phyloP scores from a whole-genome alignment of 1,140 invertebrate genomes.

The Bombus consobrinus region DNA sequence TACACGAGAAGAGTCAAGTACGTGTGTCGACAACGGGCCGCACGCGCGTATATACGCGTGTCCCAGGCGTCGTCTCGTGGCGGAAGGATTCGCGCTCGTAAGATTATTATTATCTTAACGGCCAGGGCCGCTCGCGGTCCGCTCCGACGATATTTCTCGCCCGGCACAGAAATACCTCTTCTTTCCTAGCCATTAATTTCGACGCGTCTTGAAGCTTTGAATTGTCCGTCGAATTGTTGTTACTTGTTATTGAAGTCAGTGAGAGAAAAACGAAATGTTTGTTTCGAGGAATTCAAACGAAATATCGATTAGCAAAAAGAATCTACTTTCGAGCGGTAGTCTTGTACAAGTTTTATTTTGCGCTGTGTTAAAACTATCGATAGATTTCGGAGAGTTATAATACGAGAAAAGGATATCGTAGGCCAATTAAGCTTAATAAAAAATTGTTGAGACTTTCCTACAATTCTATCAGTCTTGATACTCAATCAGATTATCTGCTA shows the following conservation, averaged over 20 bases:
- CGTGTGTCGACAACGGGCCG: constrained; percentile 58
- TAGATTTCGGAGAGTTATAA: too few relatives aligned
- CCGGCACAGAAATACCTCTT: constrained; percentile 43
- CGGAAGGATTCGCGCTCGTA: constrained; percentile 45
- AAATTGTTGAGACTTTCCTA: too few relatives aligned
- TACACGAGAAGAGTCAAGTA: constrained; percentile 61
- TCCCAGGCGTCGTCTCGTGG: constrained; percentile 28
- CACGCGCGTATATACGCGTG: constrained; percentile 47
- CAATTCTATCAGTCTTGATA: too few relatives aligned
- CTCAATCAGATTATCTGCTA: too few relatives aligned
- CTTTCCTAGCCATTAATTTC: constrained; percentile 31
- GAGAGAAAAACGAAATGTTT: too few relatives aligned
- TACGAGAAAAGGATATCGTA: too few relatives aligned
- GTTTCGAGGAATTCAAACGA: neutral
- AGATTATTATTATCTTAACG: constrained; percentile 72
- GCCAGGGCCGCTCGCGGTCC: constrained; percentile 28
- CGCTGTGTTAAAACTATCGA: too few relatives aligned
- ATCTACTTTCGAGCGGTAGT: too few relatives aligned
- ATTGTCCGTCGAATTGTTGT: neutral
- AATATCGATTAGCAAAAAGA: too few relatives aligned
- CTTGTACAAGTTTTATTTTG: too few relatives aligned
- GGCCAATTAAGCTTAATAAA: too few relatives aligned
- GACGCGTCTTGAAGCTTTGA: neutral
- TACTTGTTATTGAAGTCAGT: neutral
- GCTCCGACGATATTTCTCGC: constrained; percentile 30